Evolutionary conservation across 2,113 vertebrate genomes (phyloP).

Genomic region (Dinomys branickii): DNA sequence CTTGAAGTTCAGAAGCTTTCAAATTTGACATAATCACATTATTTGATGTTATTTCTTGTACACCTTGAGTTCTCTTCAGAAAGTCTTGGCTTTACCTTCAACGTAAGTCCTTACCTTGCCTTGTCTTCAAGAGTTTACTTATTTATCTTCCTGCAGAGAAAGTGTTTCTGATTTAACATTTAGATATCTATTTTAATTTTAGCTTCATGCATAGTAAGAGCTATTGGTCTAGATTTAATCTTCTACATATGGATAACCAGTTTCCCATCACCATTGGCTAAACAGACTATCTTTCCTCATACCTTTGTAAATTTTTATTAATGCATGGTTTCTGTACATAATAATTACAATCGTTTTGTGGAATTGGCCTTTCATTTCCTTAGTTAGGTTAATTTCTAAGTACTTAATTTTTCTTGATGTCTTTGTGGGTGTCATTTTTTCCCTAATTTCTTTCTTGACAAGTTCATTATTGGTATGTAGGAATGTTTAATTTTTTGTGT

Average conservation of each 20-base stretch:
- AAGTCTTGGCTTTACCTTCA: background rate
- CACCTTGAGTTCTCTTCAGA: background rate
- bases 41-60: background rate
- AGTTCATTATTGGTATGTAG: background rate
- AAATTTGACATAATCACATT: background rate
- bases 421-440: background rate
- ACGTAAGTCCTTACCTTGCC: background rate
- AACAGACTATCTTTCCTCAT: background rate
- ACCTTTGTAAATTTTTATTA: background rate
- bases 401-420: background rate
- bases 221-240: background rate
- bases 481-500: background rate
- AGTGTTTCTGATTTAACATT: background rate
- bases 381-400: background rate
- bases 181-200: background rate
- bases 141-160: background rate
- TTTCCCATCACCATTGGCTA: background rate
- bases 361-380: background rate
- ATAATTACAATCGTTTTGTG: background rate
- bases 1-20: background rate
- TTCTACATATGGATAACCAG: background rate
- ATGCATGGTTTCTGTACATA: background rate
- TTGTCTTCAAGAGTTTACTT: background rate
- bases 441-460: background rate
- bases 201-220: background rate